Evolutionary conservation across 2,888 invertebrate genomes (phyloP).

Genomic region (Schizaphis graminum): DNA sequence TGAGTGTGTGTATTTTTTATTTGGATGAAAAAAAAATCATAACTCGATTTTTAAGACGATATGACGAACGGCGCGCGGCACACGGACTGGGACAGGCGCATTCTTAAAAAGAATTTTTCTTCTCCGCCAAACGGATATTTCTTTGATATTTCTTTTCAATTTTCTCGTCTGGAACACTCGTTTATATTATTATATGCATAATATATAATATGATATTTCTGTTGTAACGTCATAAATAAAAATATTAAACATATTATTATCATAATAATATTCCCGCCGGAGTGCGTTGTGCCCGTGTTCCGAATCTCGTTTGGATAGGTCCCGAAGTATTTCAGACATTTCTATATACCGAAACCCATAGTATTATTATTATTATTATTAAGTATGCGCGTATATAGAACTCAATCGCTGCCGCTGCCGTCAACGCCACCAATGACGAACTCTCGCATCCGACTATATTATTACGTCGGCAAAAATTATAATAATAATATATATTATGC

Average conservation of each 20-base stretch:
- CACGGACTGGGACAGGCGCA: background rate
- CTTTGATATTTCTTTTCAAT: background rate
- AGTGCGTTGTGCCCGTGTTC: background rate
- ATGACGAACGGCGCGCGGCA: background rate
- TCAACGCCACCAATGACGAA: background rate
- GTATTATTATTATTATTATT: background rate
- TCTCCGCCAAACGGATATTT: conserved; percentile 40
- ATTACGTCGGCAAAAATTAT: background rate
- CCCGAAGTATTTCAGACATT: background rate
- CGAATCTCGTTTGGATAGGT: background rate
- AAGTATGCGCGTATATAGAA: background rate
- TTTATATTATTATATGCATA: background rate
- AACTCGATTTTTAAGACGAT: conserved; percentile 44
- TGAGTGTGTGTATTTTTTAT: background rate
- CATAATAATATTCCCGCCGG: background rate
- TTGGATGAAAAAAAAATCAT: conserved; percentile 19
- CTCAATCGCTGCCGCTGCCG: background rate
- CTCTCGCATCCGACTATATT: background rate
- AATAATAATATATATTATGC: background rate
- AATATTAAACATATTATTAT: background rate
- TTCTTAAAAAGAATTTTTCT: background rate
- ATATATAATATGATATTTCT: background rate
- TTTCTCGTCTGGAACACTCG: background rate
- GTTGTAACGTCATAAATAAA: conserved; percentile 5
- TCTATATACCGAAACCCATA: background rate